Base-by-base conservation (phyloP, 2,888 invertebrate genomes). In the Galerucella calmariensis region DNA sequence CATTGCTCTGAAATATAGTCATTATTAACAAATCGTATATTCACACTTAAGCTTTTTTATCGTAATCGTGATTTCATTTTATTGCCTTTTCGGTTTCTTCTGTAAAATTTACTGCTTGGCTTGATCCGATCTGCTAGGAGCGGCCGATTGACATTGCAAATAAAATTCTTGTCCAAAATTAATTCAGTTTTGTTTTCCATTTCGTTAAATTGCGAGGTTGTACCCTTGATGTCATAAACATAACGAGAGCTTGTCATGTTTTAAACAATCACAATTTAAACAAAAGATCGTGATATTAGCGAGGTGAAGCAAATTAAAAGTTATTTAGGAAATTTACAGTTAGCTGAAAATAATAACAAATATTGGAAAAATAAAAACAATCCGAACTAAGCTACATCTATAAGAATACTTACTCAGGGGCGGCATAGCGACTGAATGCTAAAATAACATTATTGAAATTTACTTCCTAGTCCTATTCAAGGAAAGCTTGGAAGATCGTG, bases 121-220 rank as follows among this genome's bases (percentile, higher is more conserved):
- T 53, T 53, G 53, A 16, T 53, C 2, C 16, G 61, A n/a, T 61
- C 35, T 35, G 35, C n/a, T 35, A 35, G 61, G 61, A 35, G 61
- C n/a, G 61, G 61, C 35, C 35, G 48, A 51, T 44, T 69, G 63
- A 27, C 69, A 58, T 62, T 63, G 59, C 51, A 53, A 62, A n/a
- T 69, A 58, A 62, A 69, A 69, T 69, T 61, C 62, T 61, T 62
- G n/a, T 51, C 63, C 62, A 53, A 69, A 69, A 62, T 46, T 69
- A 67, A 67, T n/a, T 66, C 51, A n/a, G 16, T 46, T 65, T 66
- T 20, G 20, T 20, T 27, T 66, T 16, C 3, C 6, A 46, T 27
- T 66, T 9, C 53, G 53, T 16, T 53, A 53, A 53, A 53, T 53
- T 16, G 9, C 16, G 12, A 61, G 63, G 41, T 63, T n/a, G 63